Conservation (phyloP, 2,113 vertebrate genomes). For the Nothocercus nigrocapillus region DNA sequence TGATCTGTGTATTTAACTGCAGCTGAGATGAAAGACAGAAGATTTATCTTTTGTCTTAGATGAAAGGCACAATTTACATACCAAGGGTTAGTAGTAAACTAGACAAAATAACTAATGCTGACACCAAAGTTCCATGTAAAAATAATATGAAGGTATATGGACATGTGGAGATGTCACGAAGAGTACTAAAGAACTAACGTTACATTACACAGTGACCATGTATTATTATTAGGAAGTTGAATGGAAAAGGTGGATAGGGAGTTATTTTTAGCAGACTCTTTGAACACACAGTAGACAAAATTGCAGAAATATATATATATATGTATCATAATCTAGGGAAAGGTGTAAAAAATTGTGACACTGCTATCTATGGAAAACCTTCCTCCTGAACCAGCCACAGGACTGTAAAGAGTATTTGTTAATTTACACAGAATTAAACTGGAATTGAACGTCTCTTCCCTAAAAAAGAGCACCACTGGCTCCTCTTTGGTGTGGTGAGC, state of each 20-base stretch:
- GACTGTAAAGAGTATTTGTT: not conserved
- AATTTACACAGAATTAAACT: not conserved
- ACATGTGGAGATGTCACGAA: not conserved
- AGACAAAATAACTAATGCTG: not conserved
- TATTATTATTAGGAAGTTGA: not conserved
- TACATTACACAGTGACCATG: not conserved
- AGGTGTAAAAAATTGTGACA: not conserved
- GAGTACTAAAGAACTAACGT: not conserved
- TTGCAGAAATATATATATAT: not conserved
- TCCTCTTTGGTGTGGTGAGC: not conserved
- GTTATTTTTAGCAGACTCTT: not conserved
- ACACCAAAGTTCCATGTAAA: not conserved
- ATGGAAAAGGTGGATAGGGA: not conserved
- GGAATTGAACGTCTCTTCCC: not conserved
- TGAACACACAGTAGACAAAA: not conserved
- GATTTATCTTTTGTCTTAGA: not conserved
- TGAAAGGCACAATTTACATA: not conserved
- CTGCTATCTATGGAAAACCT: not conserved
- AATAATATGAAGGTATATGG: not conserved
- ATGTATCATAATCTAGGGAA: not conserved
- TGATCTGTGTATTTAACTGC: not conserved
- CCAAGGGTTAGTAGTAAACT: not conserved
- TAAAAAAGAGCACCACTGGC: not conserved
- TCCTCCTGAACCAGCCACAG: rapidly evolving
- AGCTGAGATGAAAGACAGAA: not conserved